Evolutionary conservation across 2,113 vertebrate genomes (phyloP).

Genomic region (Sylvietta virens): DNA sequence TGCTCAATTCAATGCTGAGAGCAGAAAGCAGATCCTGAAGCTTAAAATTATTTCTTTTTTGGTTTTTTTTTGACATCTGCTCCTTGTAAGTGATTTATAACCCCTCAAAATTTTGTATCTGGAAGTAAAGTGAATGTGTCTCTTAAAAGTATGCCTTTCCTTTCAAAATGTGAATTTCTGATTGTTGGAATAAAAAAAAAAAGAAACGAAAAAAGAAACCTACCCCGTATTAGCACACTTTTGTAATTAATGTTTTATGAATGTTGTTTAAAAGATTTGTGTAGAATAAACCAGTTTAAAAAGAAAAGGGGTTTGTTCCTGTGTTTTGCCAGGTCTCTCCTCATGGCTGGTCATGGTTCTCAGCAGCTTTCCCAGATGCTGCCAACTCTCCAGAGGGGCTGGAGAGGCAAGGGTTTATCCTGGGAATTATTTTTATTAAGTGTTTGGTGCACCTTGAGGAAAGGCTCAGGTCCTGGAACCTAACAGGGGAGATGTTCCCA

Average conservation of each 20-base stretch:
- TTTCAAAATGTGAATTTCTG: constrained; percentile 35
- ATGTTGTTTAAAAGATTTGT: constrained; percentile 2
- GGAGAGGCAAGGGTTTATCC: neutral
- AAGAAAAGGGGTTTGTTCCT: neutral
- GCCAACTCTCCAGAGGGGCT: neutral
- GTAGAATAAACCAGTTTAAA: constrained; percentile 37
- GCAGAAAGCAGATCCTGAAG: neutral
- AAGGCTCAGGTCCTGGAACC: neutral
- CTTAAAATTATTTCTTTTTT: neutral
- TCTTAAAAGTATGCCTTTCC: neutral
- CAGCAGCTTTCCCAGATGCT: neutral
- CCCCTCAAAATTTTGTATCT: constrained; percentile 14
- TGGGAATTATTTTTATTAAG: neutral
- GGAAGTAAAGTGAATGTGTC: constrained; percentile 22
- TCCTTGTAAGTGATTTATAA: neutral
- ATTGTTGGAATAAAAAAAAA: neutral
- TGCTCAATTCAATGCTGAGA: neutral
- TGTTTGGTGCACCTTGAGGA: neutral
- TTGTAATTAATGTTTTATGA: constrained; percentile 53
- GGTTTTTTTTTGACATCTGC: neutral
- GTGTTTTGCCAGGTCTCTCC: neutral
- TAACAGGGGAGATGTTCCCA: accelerated
- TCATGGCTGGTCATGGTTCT: accelerated
- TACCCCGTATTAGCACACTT: constrained; percentile 2
- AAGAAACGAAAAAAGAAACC: neutral